A percentile compares a stretch with the other conserved stretches of the same genome.
Conservation (phyloP, 2,888 invertebrate genomes). For the Hyles lineata region DNA sequence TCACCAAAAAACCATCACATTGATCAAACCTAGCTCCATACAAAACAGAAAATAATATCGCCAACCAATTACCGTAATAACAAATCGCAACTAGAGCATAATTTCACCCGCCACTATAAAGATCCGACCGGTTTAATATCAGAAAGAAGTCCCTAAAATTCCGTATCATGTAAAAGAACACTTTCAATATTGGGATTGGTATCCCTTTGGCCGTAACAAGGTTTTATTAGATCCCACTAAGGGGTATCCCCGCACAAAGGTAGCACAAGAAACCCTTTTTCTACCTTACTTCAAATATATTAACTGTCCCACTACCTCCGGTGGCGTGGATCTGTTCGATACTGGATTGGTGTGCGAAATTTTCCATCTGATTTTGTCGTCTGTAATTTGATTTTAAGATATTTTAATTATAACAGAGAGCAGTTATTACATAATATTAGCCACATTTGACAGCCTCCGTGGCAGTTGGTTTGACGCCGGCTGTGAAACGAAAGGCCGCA, state of each 20-base stretch:
- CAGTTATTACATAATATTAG: too few relatives aligned
- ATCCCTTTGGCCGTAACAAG: conserved; percentile 85
- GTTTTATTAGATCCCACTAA: conserved; percentile 85
- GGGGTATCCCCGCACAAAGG: conserved; percentile 84
- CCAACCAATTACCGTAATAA: background rate
- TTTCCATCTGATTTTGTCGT: background rate
- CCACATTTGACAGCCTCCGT: too few relatives aligned
- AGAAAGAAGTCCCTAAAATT: conserved; percentile 81
- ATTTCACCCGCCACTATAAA: conserved; percentile 57
- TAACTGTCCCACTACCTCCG: conserved; percentile 81
- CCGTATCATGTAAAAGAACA: conserved; percentile 85
- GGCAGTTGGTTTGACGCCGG: too few relatives aligned
- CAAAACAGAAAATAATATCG: background rate
- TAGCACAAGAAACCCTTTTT: conserved; percentile 83
- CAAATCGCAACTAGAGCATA: background rate
- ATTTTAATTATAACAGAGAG: too few relatives aligned
- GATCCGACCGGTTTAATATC: conserved; percentile 82
- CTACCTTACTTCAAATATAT: conserved; percentile 85
- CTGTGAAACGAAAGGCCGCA: too few relatives aligned
- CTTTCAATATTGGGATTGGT: conserved; percentile 84
- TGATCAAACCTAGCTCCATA: background rate
- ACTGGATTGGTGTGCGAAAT: conserved; percentile 22
- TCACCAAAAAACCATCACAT: background rate
- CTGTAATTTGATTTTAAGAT: background rate
- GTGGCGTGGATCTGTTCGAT: conserved; percentile 41